Conservation (phyloP, 2,888 invertebrate genomes). For the Arge pagana region DNA sequence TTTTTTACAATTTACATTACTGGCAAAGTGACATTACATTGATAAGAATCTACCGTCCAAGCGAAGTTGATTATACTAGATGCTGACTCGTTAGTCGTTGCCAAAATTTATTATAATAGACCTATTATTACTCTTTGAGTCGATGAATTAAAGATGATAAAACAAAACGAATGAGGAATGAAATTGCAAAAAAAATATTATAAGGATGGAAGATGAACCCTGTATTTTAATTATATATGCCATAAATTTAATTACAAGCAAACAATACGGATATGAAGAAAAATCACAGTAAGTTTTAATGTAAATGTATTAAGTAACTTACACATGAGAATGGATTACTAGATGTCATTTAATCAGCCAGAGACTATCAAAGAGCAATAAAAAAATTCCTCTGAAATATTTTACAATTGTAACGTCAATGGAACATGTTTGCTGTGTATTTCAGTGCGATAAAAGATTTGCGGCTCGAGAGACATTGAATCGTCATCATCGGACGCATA, state of each 20-base stretch:
- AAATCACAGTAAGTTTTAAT: conserved; percentile 36
- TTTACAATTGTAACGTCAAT: conserved; percentile 6
- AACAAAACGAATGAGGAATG: no score
- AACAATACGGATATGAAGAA: conserved; percentile 42
- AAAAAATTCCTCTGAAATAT: no score
- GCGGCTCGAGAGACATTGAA: conserved; percentile 83
- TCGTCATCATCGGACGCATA: conserved; percentile 74
- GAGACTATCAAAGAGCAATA: no score
- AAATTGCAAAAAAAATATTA: not conserved
- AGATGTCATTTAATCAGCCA: no score
- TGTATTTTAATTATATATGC: conserved; percentile 13
- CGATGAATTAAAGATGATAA: no score
- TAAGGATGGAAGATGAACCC: not conserved
- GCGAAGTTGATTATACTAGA: not conserved
- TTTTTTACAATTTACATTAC: conserved; percentile 1
- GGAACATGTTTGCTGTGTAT: no score
- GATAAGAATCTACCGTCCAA: not conserved
- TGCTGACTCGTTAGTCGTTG: no score
- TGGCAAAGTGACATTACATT: not conserved
- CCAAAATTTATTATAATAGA: no score
- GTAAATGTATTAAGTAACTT: conserved; percentile 11
- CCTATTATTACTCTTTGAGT: conserved; percentile 12
- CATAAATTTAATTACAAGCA: conserved; percentile 46
- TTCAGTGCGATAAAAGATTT: conserved; percentile 76
- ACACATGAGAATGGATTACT: not conserved